Percentiles rank a stretch among this genome's conserved stretches.
Evolutionary conservation across 2,113 vertebrate species (phyloP).

Genomic region (Athene noctua): DNA sequence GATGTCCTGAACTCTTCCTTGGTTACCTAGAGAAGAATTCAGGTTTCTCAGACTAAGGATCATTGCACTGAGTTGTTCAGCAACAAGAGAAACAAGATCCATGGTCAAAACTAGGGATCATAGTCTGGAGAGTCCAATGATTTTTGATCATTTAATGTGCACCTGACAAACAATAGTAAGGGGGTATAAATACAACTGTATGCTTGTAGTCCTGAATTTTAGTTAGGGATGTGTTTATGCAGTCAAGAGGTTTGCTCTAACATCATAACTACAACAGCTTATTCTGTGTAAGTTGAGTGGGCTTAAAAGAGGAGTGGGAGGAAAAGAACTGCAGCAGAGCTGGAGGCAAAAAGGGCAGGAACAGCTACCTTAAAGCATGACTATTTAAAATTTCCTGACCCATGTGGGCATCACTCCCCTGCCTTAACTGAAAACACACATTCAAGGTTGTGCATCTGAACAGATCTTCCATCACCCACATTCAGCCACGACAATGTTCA

Average conservation of each 20-base stretch:
- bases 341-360: slow-evolving; percentile 44
- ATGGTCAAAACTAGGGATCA: background rate
- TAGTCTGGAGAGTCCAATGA: background rate
- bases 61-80: background rate
- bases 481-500: background rate
- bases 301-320: slow-evolving; percentile 33
- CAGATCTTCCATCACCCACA: background rate
- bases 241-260: slow-evolving; percentile 40
- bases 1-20: background rate
- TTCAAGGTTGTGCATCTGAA: background rate
- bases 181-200: background rate
- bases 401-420: background rate
- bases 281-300: slow-evolving; percentile 32
- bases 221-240: background rate
- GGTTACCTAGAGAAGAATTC: background rate
- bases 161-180: background rate
- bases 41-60: background rate
- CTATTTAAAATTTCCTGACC: slow-evolving; percentile 24
- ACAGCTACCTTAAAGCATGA: slow-evolving; percentile 33
- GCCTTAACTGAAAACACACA: background rate
- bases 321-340: slow-evolving; percentile 20
- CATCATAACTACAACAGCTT: slow-evolving; percentile 1
- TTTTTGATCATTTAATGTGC: background rate
- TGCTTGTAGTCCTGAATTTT: slow-evolving; percentile 4
- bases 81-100: background rate